A percentile compares a stretch with the other conserved stretches of the same genome.
These are phyloP conservation scores for Nematopogon swammerdamellus DNA, from an alignment of 2,888 invertebrate genomes.

Conservation along the genomic window DNA sequence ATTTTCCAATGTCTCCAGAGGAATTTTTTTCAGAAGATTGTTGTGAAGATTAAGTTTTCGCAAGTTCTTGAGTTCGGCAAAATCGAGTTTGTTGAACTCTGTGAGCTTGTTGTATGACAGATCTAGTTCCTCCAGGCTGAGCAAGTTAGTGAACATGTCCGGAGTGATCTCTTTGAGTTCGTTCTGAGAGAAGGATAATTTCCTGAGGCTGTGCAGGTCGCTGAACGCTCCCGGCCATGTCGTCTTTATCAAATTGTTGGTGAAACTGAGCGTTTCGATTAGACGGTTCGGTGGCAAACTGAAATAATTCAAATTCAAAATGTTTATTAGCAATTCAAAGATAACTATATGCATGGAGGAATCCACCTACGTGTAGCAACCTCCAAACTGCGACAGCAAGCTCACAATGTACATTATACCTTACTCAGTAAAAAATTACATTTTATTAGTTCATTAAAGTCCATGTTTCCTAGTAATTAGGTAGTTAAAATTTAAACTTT, in stretches of 20 bases:
- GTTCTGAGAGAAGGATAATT: constrained; percentile 48
- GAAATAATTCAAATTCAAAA: constrained; percentile 8
- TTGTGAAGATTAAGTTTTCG: constrained; percentile 44
- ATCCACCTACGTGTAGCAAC: too few relatives aligned
- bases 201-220: constrained; percentile 32
- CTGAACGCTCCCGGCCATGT: constrained; percentile 48
- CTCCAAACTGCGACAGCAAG: too few relatives aligned
- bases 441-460: too few relatives aligned
- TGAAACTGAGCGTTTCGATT: constrained; percentile 36
- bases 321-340: not conserved
- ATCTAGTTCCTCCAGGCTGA: constrained; percentile 42
- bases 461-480: too few relatives aligned
- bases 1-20: constrained; percentile 31
- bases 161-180: constrained; percentile 38
- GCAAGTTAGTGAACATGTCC: constrained; percentile 42
- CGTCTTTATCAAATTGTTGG: constrained; percentile 37
- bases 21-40: constrained; percentile 39
- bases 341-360: too few relatives aligned
- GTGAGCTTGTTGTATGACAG: constrained; percentile 48
- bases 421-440: too few relatives aligned
- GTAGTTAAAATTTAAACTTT: too few relatives aligned
- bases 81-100: constrained; percentile 34
- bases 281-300: constrained; percentile 41
- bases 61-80: constrained; percentile 21
- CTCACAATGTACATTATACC: too few relatives aligned